Evolutionary conservation across 2,113 vertebrate genomes (phyloP).

Genomic region (Rana temporaria): DNA sequence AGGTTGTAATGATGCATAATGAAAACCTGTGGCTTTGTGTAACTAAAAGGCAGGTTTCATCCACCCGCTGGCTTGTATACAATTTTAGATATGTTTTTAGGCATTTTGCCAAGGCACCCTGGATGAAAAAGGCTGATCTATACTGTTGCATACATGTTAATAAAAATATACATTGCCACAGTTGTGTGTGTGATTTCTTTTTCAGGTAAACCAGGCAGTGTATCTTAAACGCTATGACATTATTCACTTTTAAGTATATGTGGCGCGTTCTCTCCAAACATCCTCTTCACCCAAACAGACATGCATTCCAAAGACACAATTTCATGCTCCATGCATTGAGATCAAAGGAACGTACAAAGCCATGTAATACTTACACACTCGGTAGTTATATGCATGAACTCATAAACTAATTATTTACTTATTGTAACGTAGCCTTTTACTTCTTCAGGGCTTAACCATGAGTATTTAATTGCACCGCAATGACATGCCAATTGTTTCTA

Average conservation of each 20-base stretch:
- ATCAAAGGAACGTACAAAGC: constrained; percentile 30
- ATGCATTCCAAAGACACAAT: constrained; percentile 21
- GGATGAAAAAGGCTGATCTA: no score
- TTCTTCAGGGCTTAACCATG: not conserved
- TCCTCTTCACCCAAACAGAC: not conserved
- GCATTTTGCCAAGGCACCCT: no score
- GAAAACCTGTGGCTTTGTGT: no score
- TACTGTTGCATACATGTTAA: no score
- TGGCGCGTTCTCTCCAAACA: not conserved
- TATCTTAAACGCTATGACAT: not conserved
- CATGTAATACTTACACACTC: constrained; percentile 3
- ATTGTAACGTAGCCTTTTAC: not conserved
- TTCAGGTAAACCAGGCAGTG: not conserved
- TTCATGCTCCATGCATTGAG: constrained; percentile 31
- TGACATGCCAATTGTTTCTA: not conserved
- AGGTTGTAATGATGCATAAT: no score
- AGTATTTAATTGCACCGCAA: not conserved
- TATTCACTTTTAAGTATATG: not conserved
- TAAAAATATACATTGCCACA: no score
- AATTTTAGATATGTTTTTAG: no score
- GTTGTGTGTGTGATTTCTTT: not conserved
- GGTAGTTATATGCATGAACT: not conserved
- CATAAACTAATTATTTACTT: constrained; percentile 31
- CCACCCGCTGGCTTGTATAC: no score
- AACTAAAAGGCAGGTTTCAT: no score